Evolutionary conservation across 2,888 invertebrate species (phyloP).

Genomic region (Pristionchus fissidentatus): DNA sequence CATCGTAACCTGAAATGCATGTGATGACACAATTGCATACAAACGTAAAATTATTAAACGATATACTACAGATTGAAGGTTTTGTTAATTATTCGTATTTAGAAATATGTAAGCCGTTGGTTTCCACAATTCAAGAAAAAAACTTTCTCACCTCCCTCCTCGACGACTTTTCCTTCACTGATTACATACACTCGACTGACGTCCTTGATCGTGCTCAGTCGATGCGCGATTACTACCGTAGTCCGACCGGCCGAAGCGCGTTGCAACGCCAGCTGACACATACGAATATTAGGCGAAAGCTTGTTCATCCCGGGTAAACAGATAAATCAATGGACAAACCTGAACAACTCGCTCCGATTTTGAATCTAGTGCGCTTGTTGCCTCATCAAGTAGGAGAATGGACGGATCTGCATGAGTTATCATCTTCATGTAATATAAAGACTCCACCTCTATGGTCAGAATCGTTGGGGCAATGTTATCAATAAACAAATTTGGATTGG

Average conservation of each 20-base stretch:
- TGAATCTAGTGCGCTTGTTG: slow-evolving; percentile 34
- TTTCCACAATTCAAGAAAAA: background rate
- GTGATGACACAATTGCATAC: no score
- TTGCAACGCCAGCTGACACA: slow-evolving; percentile 18
- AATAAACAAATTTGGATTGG: no score
- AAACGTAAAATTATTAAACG: no score
- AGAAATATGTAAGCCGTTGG: background rate
- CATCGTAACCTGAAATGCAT: background rate
- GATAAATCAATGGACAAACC: background rate
- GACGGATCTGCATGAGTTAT: no score
- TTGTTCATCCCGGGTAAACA: background rate
- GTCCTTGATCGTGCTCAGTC: slow-evolving; percentile 44
- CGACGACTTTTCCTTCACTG: slow-evolving; percentile 20
- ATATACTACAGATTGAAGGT: no score
- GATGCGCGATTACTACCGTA: slow-evolving; percentile 41
- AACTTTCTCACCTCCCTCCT: slow-evolving; percentile 14
- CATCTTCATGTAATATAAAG: no score
- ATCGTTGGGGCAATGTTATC: no score
- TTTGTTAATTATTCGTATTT: no score
- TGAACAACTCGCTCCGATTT: slow-evolving; percentile 17
- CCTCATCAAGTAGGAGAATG: slow-evolving; percentile 33
- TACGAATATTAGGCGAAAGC: no score
- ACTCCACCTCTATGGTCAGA: no score
- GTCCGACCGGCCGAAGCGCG: slow-evolving; percentile 29
- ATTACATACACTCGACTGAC: slow-evolving; percentile 29